phyloP scores from a whole-genome alignment of 2,113 vertebrate species.

The Pelodiscus sinensis region DNA sequence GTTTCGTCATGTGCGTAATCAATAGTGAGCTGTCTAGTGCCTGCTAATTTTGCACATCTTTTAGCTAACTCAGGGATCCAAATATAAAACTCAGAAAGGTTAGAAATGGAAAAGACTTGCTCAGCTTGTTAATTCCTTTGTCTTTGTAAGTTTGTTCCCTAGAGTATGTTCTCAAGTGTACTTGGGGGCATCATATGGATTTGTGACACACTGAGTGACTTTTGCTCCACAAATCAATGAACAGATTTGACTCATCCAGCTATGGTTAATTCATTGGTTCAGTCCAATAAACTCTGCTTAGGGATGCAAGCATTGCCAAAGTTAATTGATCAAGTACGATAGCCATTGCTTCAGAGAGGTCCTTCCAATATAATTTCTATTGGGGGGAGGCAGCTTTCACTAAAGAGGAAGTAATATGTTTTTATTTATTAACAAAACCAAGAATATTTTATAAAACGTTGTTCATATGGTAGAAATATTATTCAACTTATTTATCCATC shows the following conservation, averaged over 20 bases:
- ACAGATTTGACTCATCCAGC: slow-evolving; percentile 46
- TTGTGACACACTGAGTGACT: slow-evolving; percentile 32
- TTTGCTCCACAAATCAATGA: slow-evolving; percentile 40
- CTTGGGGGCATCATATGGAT: slow-evolving; percentile 12
- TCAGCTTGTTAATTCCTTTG: background rate
- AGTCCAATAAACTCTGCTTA: slow-evolving; percentile 32
- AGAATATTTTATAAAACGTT: slow-evolving; percentile 55
- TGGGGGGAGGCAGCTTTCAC: background rate
- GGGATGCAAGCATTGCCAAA: background rate
- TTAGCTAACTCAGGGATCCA: background rate
- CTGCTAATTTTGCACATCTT: background rate
- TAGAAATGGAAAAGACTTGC: background rate
- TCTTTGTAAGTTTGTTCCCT: background rate
- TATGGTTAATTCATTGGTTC: slow-evolving; percentile 40
- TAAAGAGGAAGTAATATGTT: background rate
- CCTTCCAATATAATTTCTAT: background rate
- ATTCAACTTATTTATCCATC: slow-evolving; percentile 61
- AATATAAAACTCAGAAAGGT: background rate
- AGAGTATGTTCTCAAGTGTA: background rate
- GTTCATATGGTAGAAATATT: slow-evolving; percentile 48
- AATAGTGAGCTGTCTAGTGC: background rate
- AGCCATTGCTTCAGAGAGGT: slow-evolving; percentile 13
- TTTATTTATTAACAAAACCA: background rate
- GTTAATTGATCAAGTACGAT: slow-evolving; percentile 9
- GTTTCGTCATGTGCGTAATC: slow-evolving; percentile 5